Conservation (phyloP, 1,140 invertebrate species). For the Oryctes rhinoceros region DNA sequence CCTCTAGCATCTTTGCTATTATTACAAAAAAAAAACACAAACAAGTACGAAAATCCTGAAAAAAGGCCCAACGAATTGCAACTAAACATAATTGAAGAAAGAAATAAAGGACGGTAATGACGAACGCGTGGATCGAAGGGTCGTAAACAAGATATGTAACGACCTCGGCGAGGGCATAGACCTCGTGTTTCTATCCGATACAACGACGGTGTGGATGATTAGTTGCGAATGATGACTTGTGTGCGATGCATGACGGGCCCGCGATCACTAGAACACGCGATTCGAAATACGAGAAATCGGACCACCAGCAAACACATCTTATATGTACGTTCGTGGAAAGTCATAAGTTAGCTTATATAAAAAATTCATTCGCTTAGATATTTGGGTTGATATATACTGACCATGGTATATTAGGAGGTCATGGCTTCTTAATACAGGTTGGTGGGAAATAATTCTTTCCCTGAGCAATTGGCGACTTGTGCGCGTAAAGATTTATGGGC, state of each 20-base stretch:
- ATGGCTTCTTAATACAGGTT: too few relatives aligned
- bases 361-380: too few relatives aligned
- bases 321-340: not conserved
- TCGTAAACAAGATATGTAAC: slow-evolving; percentile 15
- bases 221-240: slow-evolving; percentile 22
- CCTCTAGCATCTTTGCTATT: too few relatives aligned
- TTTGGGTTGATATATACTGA: too few relatives aligned
- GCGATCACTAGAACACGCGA: slow-evolving; percentile 8
- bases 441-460: too few relatives aligned
- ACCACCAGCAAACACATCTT: not conserved
- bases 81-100: not conserved
- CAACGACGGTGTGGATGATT: not conserved
- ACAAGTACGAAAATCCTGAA: too few relatives aligned
- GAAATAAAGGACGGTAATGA: not conserved
- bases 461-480: too few relatives aligned
- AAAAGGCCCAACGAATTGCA: not conserved
- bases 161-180: slow-evolving; percentile 12
- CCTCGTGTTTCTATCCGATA: not conserved
- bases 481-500: too few relatives aligned
- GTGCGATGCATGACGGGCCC: slow-evolving; percentile 9
- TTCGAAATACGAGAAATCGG: slow-evolving; percentile 3
- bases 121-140: not conserved
- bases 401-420: too few relatives aligned
- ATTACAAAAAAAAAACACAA: too few relatives aligned
- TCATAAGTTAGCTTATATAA: not conserved